Evolutionary conservation across 2,113 vertebrate species (phyloP), one percentile per base, ranked within the genome.

Genomic region (Cavia aperea): DNA sequence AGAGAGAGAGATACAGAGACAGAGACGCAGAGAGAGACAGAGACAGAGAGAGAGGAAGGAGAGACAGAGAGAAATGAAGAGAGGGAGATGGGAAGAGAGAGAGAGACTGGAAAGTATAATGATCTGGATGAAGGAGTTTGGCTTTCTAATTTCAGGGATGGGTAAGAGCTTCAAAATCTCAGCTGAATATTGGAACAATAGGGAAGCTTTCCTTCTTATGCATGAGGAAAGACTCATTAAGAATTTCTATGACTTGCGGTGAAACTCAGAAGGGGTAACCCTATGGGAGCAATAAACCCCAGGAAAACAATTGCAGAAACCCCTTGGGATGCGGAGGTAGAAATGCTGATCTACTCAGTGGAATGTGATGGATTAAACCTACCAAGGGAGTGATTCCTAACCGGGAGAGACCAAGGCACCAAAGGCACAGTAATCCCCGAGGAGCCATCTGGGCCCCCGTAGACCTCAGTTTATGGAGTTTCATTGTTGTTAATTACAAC

Each of bases 71-170:
- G 39, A 39, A 39, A 39, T 39, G 39, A 5, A 7, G 12, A 46
- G 70, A 24, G 18, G 13, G 10, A 24, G 23, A 24, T 4, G 11
- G 10, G 4, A 11, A 73, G 60, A 73, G 49, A 51, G 49, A 10
- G 56, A 72, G 54, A 73, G n/a, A 62, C 51, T 77, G 62, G 29
- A 73, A 58, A 43, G 58, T 19, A 31, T 73, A 90, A 93, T 86
- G 58, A 85, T 56, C 66, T 36, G 39, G 81, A 87, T 91, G 77
- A 75, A 79, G 75, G 89, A 73, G 62, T 65, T 4, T 16, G 58
- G 33, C 49, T 91, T 92, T 94, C 79, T 92, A 65, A 90, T 86
- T 81, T 95, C 90, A 86, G 84, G 82, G 73, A 78, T 77, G 33
- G 75, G 36, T n/a, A 39, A 68, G 86, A 86, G 49, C 79, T 66